These are phyloP conservation scores for Halyomorpha halys DNA, from an alignment of 1,140 invertebrate species.

Conservation along the genomic window DNA sequence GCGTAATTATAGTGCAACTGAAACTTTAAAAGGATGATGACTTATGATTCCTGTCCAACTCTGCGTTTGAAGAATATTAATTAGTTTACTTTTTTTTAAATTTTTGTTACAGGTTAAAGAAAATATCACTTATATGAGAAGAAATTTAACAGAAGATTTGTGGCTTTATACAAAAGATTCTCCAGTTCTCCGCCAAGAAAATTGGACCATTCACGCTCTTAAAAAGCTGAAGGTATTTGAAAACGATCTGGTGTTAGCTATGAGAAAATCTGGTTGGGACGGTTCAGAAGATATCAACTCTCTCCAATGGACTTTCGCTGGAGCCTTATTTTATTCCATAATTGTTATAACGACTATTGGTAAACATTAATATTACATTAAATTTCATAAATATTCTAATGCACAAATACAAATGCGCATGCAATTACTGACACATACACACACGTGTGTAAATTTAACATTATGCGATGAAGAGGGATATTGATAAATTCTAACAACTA, in stretches of 20 bases:
- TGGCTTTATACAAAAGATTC: slow-evolving; percentile 63
- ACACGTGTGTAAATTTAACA: no score
- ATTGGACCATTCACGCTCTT: slow-evolving; percentile 56
- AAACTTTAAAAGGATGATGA: no score
- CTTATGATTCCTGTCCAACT: no score
- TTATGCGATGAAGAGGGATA: no score
- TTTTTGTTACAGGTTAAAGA: slow-evolving; percentile 55
- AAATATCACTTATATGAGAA: slow-evolving; percentile 59
- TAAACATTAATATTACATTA: slow-evolving; percentile 38
- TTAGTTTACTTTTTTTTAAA: no score
- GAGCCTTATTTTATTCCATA: slow-evolving; percentile 90
- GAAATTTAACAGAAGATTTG: slow-evolving; percentile 63
- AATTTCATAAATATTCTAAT: no score
- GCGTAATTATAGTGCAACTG: no score
- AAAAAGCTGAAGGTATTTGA: slow-evolving; percentile 63
- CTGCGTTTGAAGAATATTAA: no score
- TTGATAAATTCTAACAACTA: no score
- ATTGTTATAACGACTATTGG: slow-evolving; percentile 96
- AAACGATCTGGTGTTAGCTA: slow-evolving; percentile 63
- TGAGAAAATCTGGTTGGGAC: slow-evolving; percentile 85
- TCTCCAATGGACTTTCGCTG: slow-evolving; percentile 81
- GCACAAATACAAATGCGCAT: no score
- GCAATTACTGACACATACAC: no score
- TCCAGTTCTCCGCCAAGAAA: slow-evolving; percentile 52
- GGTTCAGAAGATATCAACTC: slow-evolving; percentile 65